phyloP scores from a whole-genome alignment of 2,113 vertebrate genomes.

The Geococcyx californianus region DNA sequence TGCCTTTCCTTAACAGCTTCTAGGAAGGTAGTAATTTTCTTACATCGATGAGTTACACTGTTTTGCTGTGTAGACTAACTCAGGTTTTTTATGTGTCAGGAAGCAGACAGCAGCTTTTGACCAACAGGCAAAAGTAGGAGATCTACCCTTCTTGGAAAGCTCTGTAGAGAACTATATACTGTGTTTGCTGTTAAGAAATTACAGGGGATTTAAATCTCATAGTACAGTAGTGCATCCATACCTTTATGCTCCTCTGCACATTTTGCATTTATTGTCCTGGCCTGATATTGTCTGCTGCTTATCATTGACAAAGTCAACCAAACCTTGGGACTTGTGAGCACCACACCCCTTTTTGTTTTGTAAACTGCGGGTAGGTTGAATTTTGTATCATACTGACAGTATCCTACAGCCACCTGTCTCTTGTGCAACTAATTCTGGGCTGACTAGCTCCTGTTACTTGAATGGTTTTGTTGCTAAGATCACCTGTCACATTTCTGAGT shows the following conservation, averaged over 20 bases:
- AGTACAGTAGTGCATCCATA: background rate
- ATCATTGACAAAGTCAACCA: background rate
- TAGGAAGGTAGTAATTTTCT: background rate
- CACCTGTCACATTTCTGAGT: background rate
- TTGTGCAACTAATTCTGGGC: rapidly evolving
- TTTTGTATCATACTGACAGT: background rate
- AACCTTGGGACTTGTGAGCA: background rate
- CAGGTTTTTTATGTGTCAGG: background rate
- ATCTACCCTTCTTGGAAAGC: background rate
- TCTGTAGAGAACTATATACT: background rate
- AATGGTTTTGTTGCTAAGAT: background rate
- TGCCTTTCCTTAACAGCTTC: background rate
- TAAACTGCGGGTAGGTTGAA: background rate
- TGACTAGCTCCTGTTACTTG: background rate
- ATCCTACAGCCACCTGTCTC: background rate
- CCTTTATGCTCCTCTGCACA: background rate
- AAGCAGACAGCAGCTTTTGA: background rate
- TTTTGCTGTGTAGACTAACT: background rate
- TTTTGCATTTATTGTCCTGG: background rate
- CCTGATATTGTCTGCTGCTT: background rate
- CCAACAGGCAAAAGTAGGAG: background rate
- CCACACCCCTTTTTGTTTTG: background rate
- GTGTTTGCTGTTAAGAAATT: background rate
- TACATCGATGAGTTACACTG: background rate
- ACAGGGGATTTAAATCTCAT: background rate